A percentile compares a stretch with the other conserved stretches of the same genome.
phyloP scores from a whole-genome alignment of 1,140 invertebrate genomes.

The Drosophila burlai region DNA sequence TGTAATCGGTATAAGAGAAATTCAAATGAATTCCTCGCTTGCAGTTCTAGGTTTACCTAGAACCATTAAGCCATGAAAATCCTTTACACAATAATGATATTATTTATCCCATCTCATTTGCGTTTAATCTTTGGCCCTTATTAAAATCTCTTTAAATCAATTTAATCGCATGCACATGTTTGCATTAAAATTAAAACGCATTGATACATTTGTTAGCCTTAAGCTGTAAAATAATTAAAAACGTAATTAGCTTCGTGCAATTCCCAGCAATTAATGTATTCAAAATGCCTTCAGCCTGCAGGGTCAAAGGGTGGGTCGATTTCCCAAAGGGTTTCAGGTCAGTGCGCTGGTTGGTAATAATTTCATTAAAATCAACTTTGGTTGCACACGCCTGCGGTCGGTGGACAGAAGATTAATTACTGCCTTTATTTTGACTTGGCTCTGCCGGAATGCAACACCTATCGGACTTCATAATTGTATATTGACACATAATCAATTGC shows the following conservation, averaged over 20 bases:
- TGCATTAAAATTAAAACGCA: constrained; percentile 39
- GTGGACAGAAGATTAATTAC: constrained; percentile 49
- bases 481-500: constrained; percentile 52
- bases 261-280: constrained; percentile 44
- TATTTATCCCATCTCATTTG: constrained; percentile 7
- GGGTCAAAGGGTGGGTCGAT: not conserved
- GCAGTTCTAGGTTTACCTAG: not conserved
- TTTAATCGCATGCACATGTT: constrained; percentile 30
- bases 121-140: constrained; percentile 7
- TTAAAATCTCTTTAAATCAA: constrained; percentile 32
- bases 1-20: not conserved
- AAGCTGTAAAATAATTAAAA: constrained; percentile 65
- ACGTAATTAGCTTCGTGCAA: constrained; percentile 55
- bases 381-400: constrained; percentile 20
- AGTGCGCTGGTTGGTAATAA: constrained; percentile 26
- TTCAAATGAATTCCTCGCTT: not conserved
- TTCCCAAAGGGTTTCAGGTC: constrained; percentile 4
- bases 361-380: constrained; percentile 66
- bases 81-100: not conserved
- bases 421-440: constrained; percentile 26
- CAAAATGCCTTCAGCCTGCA: constrained; percentile 18
- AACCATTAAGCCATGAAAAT: not conserved
- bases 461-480: constrained; percentile 46
- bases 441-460: constrained; percentile 6
- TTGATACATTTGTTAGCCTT: constrained; percentile 49